Conservation (phyloP, 2,113 vertebrate genomes). For the Amblyornis subalaris region DNA sequence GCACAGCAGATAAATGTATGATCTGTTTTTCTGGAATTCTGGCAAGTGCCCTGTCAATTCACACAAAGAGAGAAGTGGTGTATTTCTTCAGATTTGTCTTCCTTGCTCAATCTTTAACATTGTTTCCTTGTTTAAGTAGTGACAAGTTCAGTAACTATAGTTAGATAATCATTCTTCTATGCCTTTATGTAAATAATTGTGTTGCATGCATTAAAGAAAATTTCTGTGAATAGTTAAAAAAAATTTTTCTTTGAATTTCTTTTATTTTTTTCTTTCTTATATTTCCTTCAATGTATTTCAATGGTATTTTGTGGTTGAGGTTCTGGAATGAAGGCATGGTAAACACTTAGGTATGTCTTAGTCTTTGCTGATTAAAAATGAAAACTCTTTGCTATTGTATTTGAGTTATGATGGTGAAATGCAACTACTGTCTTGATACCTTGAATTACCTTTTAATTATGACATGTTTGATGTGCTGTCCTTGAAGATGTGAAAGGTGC, state of each 20-base stretch:
- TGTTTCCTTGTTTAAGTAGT: background rate
- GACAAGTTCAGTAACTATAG: background rate
- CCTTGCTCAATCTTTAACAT: background rate
- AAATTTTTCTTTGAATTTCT: background rate
- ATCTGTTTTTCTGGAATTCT: background rate
- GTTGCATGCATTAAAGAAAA: background rate
- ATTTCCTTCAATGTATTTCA: background rate
- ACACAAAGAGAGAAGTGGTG: background rate
- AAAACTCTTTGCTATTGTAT: background rate
- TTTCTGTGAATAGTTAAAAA: fast-evolving
- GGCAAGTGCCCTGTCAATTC: background rate
- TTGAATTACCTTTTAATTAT: background rate
- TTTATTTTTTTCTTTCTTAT: background rate
- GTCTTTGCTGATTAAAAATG: background rate
- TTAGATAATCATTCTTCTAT: background rate
- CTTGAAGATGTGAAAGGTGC: background rate
- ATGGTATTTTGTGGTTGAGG: background rate
- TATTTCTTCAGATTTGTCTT: background rate
- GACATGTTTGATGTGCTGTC: fast-evolving
- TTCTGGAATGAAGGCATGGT: background rate
- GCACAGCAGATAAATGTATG: background rate
- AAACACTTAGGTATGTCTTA: background rate
- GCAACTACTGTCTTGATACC: background rate
- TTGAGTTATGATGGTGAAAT: background rate
- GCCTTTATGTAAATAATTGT: background rate